These are phyloP conservation scores for Minunthozetes semirufus DNA, from an alignment of 2,888 invertebrate genomes.

Conservation along the genomic window DNA sequence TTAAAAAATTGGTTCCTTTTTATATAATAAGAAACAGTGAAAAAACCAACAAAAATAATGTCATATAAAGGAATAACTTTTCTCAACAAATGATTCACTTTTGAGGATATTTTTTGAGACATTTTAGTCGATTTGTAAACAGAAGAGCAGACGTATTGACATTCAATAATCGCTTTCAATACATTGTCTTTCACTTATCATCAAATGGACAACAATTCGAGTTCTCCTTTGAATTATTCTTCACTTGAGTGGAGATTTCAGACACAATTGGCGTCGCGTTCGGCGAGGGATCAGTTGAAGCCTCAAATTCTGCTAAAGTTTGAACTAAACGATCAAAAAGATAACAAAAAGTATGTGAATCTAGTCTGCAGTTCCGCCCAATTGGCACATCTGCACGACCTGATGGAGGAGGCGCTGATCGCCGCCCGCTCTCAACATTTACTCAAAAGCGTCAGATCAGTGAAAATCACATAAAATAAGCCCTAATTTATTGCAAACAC, in stretches of 20 bases:
- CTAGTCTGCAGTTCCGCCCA: not conserved
- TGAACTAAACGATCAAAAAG: not conserved
- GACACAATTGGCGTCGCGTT: slow-evolving; percentile 7
- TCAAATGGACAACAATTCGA: not conserved
- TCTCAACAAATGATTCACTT: no score
- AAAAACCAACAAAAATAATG: no score
- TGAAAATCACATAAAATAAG: not conserved
- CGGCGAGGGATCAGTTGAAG: slow-evolving; percentile 9
- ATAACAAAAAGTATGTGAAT: not conserved
- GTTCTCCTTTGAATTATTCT: not conserved
- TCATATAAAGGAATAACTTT: no score
- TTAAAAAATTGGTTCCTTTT: not conserved
- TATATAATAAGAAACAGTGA: no score
- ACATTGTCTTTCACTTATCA: not conserved
- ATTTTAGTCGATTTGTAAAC: no score
- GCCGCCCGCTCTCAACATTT: not conserved
- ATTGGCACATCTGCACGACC: slow-evolving; percentile 4
- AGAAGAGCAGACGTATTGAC: not conserved
- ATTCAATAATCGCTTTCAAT: not conserved
- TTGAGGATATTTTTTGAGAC: no score
- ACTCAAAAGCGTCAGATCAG: not conserved
- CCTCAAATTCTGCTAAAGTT: slow-evolving; percentile 17
- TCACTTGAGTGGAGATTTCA: slow-evolving; percentile 31
- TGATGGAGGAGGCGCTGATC: slow-evolving; percentile 28
- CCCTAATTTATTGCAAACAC: not conserved